These are phyloP conservation scores for Hirtodrosophila histrioides DNA, from an alignment of 2,888 invertebrate genomes.

Conservation along the genomic window DNA sequence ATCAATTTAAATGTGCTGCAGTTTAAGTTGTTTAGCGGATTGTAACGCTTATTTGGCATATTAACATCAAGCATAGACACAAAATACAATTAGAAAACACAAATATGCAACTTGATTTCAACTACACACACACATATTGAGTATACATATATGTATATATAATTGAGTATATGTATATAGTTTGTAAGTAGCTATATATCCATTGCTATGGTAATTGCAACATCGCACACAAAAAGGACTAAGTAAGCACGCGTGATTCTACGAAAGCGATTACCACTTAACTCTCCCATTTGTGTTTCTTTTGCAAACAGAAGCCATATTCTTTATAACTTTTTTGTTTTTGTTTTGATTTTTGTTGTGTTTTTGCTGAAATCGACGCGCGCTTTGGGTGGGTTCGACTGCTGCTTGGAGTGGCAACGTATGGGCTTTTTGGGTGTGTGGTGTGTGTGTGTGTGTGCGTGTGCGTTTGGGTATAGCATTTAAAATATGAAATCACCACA, in stretches of 20 bases:
- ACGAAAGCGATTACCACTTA: conserved; percentile 38
- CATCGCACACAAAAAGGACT: conserved; percentile 33
- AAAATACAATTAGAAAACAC: conserved; percentile 10
- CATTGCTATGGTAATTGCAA: conserved; percentile 19
- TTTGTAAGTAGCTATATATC: conserved; percentile 2
- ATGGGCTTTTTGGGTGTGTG: conserved; percentile 37
- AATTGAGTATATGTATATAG: not conserved
- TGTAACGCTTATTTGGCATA: conserved; percentile 25
- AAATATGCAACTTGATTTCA: conserved; percentile 34
- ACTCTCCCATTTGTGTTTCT: conserved; percentile 23
- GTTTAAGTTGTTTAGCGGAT: conserved; percentile 23
- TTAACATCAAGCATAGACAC: conserved; percentile 9
- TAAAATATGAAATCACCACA: conserved; percentile 90
- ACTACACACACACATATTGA: not conserved
- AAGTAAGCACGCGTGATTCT: conserved; percentile 37
- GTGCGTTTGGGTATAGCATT: conserved; percentile 40
- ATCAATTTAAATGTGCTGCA: conserved; percentile 8
- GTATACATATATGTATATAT: not conserved
- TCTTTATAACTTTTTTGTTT: not conserved
- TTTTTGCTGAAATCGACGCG: conserved; percentile 3
- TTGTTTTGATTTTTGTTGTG: conserved; percentile 10
- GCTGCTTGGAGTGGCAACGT: conserved; percentile 19
- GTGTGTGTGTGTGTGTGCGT: conserved; percentile 3
- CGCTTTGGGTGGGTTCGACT: conserved; percentile 44
- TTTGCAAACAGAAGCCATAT: not conserved